Evolutionary conservation across 2,797 vertebrate genomes (phyloP).

Genomic region (Bucorvus abyssinicus): DNA sequence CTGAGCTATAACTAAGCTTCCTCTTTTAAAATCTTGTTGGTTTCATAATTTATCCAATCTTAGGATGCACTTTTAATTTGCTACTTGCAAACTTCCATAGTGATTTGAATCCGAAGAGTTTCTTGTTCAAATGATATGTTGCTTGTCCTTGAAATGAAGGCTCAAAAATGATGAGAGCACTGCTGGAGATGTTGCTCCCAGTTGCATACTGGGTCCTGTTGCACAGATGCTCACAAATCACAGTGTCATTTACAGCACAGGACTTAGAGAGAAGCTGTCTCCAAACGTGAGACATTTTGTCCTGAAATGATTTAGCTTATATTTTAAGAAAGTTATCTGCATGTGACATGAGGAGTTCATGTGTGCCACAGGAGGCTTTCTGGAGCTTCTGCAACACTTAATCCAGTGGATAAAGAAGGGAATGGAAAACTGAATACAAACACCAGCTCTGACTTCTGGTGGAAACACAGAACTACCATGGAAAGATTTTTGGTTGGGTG

Average conservation of each 20-base stretch:
- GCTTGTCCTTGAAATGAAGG: not conserved
- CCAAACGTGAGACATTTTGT: not conserved
- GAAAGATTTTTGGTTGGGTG: not conserved
- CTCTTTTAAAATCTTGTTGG: not conserved
- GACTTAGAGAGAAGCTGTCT: not conserved
- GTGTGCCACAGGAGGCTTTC: not conserved
- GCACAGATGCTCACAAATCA: not conserved
- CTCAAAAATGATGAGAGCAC: fast-evolving
- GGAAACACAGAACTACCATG: not conserved
- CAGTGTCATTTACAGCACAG: not conserved
- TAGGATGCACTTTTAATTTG: not conserved
- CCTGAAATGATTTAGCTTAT: not conserved
- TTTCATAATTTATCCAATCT: not conserved
- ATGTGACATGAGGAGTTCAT: not conserved
- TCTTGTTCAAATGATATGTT: not conserved
- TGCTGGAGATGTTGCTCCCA: not conserved
- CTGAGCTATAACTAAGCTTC: not conserved
- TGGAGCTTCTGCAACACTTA: not conserved
- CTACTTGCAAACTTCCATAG: not conserved
- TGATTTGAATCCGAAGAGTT: not conserved
- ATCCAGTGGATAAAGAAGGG: not conserved
- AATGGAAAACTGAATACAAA: not conserved
- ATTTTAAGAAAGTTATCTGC: not conserved
- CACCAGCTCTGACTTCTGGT: not conserved
- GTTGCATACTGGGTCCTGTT: not conserved